A percentile compares a stretch with the other conserved stretches of the same genome.
phyloP scores from a whole-genome alignment of 1,140 invertebrate genomes.

The Ceratoteleas bidentatus region DNA sequence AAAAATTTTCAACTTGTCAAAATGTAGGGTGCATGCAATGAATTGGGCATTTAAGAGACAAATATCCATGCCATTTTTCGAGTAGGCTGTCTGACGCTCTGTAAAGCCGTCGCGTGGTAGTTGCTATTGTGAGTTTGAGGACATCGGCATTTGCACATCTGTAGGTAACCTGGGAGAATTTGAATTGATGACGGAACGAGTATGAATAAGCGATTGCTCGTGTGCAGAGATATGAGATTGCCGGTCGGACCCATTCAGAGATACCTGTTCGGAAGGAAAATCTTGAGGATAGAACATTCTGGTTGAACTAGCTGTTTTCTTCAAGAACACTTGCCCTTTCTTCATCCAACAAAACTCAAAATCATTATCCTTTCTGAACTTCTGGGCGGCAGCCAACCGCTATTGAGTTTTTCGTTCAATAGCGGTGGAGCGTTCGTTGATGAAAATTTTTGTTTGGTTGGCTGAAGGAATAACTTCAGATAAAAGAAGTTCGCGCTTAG shows the following conservation, averaged over 20 bases:
- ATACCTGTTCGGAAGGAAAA: not conserved
- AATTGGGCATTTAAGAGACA: conserved; percentile 14
- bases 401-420: not conserved
- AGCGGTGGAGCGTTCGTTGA: not conserved
- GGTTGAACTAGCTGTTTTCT: not conserved
- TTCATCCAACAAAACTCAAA: conserved; percentile 11
- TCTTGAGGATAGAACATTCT: not conserved
- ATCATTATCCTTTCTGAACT: not conserved
- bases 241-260: not conserved
- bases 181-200: no score
- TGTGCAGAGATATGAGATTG: not conserved
- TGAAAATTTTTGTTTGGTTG: not conserved
- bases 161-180: no score
- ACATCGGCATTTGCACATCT: not conserved
- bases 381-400: not conserved
- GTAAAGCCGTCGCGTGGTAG: not conserved
- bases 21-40: not conserved
- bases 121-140: not conserved
- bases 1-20: not conserved
- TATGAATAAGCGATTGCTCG: no score
- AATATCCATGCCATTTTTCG: not conserved
- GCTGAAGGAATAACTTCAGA: not conserved
- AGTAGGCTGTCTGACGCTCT: no score
- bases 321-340: not conserved
- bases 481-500: not conserved